These are phyloP conservation scores for Verasper variegatus DNA, from an alignment of 2,113 vertebrate genomes.

Conservation along the genomic window DNA sequence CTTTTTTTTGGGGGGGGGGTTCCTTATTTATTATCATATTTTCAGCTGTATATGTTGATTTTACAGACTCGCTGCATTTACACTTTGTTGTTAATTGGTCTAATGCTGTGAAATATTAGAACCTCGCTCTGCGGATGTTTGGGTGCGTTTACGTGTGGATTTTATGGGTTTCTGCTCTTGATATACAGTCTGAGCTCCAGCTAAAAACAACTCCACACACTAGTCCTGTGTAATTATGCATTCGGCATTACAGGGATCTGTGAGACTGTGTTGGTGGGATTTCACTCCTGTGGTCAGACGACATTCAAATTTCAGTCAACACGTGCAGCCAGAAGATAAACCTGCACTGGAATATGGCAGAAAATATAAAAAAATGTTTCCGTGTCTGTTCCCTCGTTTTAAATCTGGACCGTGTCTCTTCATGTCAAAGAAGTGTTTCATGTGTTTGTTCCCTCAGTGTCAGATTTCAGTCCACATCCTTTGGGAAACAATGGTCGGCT, in stretches of 20 bases:
- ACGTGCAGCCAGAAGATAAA: not conserved
- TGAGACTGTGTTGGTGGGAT: too few species aligned
- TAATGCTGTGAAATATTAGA: not conserved
- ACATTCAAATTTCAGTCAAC: not conserved
- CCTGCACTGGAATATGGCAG: not conserved
- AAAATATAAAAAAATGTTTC: not conserved
- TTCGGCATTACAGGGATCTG: too few species aligned
- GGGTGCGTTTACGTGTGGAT: conserved; percentile 4
- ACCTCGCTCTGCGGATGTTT: not conserved
- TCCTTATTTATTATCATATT: conserved; percentile 11
- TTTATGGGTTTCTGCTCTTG: conserved; percentile 16
- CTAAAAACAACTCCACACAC: not conserved
- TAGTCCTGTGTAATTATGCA: not conserved
- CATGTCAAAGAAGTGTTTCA: conserved; percentile 42
- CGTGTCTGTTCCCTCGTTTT: conserved; percentile 23
- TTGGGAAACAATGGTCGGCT: conserved; percentile 35
- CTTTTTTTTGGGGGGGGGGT: not conserved
- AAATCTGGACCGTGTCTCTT: conserved; percentile 35
- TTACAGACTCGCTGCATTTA: conserved; percentile 11
- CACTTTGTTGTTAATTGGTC: conserved; percentile 1
- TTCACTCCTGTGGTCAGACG: not conserved
- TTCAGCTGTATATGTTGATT: not conserved
- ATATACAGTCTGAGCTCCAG: not conserved
- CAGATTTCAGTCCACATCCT: conserved; percentile 27
- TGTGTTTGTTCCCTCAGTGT: conserved; percentile 30